A percentile compares a stretch with the other conserved stretches of the same genome.
These are phyloP conservation scores for Pelochelys cantorii DNA, from an alignment of 2,797 vertebrate genomes.

Conservation along the genomic window DNA sequence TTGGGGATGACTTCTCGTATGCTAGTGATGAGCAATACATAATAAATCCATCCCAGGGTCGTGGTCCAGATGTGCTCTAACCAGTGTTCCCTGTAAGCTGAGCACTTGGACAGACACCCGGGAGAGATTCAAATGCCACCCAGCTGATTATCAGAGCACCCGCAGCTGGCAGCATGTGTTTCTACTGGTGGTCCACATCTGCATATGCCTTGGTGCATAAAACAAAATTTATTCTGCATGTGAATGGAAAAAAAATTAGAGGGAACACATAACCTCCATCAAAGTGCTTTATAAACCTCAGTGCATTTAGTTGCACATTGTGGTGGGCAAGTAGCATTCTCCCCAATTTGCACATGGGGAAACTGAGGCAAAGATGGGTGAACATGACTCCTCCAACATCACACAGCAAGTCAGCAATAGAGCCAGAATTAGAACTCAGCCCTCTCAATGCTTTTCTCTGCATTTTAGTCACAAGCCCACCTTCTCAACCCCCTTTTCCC, in stretches of 20 bases:
- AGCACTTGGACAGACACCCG: too few relatives aligned
- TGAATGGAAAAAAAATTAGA: too few relatives aligned
- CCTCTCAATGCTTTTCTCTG: neutral
- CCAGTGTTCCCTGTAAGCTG: too few relatives aligned
- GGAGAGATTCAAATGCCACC: too few relatives aligned
- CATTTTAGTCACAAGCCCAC: neutral
- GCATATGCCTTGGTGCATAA: too few relatives aligned
- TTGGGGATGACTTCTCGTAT: neutral
- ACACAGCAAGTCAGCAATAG: neutral
- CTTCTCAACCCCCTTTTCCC: neutral
- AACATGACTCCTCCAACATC: neutral
- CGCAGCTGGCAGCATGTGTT: too few relatives aligned
- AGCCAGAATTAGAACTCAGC: neutral
- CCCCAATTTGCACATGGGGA: neutral
- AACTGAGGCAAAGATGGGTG: neutral
- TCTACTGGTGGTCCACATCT: too few relatives aligned
- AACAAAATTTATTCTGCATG: too few relatives aligned
- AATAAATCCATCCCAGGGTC: neutral
- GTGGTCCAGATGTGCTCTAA: neutral
- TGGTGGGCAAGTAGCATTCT: neutral
- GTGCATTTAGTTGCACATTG: neutral
- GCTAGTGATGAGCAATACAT: neutral
- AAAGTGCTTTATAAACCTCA: neutral
- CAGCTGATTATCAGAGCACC: too few relatives aligned
- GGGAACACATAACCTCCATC: neutral